Evolutionary conservation across 2,888 invertebrate genomes (phyloP), one percentile per base, ranked within the genome.

Genomic region (Drosophila rubida): DNA sequence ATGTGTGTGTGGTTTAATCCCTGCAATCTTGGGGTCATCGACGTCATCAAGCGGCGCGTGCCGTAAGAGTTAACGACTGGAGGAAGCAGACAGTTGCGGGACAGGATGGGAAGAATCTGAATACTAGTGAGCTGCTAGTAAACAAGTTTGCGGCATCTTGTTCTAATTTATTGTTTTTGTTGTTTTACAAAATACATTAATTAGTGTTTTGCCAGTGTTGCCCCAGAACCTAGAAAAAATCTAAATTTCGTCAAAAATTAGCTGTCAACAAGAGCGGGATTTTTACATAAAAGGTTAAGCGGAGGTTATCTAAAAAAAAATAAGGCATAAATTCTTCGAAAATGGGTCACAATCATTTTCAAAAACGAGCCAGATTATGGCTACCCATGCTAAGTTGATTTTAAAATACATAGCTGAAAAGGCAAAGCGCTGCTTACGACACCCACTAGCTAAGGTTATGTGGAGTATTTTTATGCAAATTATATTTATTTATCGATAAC

Each of bases 31-130:
- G 14, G 74, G 46, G 46, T 73, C 62, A 65, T 37, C 22, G 41
- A 62, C 78, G 74, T 78, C 73, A 72, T 41, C 9, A 53, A 64
- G 25, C 14, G 62, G 27, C 70, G 75, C 70, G 75, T 78, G 75
- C 67, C 71, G 13, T 45, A 50, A 39, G 42, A 61, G 46, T 23
- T 51, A 37, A 25, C 11, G 13, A 4, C 8, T 13, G 25, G 25
- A 25, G 25, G 25, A 25, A 25, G 0, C 7, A 25, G 25, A 25
- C 25, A 6, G 23, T 5, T 25, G 25, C 6, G 13, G 58, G 66
- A 62, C 44, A 27, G 65, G 25, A 41, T 64, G 58, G 30, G 27
- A 57, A 49, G 54, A 44, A 49, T 61, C 41, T 13, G 19, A 57
- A 41, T 39, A 3, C 14, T 30, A 41, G 9, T 23, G 23, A 6